These are phyloP conservation scores for Polyergus mexicanus DNA, from an alignment of 1,140 invertebrate species.

Conservation along the genomic window DNA sequence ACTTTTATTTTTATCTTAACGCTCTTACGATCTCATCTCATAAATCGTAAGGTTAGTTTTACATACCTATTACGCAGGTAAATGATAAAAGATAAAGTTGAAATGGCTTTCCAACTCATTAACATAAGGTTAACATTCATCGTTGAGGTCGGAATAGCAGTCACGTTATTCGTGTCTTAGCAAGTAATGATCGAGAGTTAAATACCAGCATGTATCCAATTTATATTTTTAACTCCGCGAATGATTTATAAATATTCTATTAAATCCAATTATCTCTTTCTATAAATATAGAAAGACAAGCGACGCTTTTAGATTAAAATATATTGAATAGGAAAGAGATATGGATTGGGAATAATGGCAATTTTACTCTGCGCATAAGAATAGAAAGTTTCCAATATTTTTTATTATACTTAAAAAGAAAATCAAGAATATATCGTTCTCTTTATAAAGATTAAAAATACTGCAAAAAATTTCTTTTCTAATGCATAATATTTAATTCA, in stretches of 20 bases:
- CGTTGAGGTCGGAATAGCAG: not conserved
- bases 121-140: slow-evolving; percentile 54
- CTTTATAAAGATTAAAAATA: not conserved
- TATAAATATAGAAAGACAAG: not conserved
- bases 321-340: too few relatives aligned
- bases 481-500: slow-evolving; percentile 5
- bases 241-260: not conserved
- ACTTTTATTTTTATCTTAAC: not conserved
- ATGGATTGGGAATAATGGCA: not conserved
- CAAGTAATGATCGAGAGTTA: not conserved
- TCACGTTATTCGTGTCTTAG: slow-evolving; percentile 10
- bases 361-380: not conserved
- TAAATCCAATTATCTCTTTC: not conserved
- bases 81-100: slow-evolving; percentile 50
- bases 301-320: not conserved
- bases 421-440: too few relatives aligned
- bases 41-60: slow-evolving; percentile 2
- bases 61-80: slow-evolving; percentile 35
- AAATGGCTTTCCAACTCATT: slow-evolving; percentile 19
- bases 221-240: not conserved
- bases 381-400: slow-evolving; percentile 1
- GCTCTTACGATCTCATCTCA: not conserved
- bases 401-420: too few relatives aligned
- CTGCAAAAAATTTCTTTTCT: not conserved
- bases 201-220: not conserved